A percentile compares a stretch with the other conserved stretches of the same genome.
These are phyloP conservation scores for Myanophis thanlyinensis DNA, from an alignment of 2,113 vertebrate genomes.

Conservation along the genomic window DNA sequence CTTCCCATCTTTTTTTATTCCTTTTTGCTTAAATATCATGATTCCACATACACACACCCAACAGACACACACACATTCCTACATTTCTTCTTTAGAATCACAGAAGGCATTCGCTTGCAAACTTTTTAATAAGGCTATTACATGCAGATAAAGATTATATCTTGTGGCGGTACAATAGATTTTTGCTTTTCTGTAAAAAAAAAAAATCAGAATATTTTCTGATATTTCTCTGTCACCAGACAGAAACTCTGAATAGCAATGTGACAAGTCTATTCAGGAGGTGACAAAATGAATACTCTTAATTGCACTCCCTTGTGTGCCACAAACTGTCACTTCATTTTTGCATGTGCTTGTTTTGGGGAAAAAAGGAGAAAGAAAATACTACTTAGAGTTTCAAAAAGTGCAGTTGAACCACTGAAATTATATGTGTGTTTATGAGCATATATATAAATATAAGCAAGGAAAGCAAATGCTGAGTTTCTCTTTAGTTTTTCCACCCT, in stretches of 20 bases:
- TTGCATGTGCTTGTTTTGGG: constrained; percentile 63
- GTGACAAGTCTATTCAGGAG: constrained; percentile 74
- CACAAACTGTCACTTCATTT: constrained; percentile 69
- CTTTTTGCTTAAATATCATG: constrained; percentile 36
- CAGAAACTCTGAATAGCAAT: constrained; percentile 72
- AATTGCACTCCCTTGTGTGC: constrained; percentile 68
- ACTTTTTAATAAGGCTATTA: constrained; percentile 78
- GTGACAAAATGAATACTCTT: constrained; percentile 68
- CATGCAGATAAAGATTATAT: constrained; percentile 74
- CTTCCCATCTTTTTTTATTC: not conserved
- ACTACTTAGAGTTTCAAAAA: constrained; percentile 61
- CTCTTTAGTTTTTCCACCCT: constrained; percentile 60
- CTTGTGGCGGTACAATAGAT: constrained; percentile 67
- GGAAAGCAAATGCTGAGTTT: constrained; percentile 65
- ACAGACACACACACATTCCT: not conserved
- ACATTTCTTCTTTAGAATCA: constrained; percentile 60
- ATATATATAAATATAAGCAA: constrained; percentile 20
- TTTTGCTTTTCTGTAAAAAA: constrained; percentile 61
- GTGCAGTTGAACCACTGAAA: constrained; percentile 63
- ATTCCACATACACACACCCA: constrained; percentile 12
- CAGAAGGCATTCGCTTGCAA: constrained; percentile 67
- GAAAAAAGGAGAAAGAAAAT: constrained; percentile 58
- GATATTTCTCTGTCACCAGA: constrained; percentile 70
- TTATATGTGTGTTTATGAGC: constrained; percentile 57
- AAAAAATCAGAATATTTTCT: constrained; percentile 67